Evolutionary conservation across 2,888 invertebrate genomes (phyloP).

Genomic region (Nemurella pictetii): DNA sequence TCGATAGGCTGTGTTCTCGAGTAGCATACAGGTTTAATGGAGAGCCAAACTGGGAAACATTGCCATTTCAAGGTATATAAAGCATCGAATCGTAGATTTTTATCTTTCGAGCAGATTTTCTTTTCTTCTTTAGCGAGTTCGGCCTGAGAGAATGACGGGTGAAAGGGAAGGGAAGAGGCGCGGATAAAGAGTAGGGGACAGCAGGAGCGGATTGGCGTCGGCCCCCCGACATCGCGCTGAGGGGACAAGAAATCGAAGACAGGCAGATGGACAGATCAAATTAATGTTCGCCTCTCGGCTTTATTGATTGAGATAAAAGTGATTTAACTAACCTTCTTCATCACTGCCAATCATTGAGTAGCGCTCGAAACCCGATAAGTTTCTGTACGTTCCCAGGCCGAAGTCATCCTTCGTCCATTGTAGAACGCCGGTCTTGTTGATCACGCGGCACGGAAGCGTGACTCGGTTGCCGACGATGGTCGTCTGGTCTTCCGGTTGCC

Average conservation of each 20-base stretch:
- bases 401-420: conserved; percentile 99
- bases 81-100: conserved; percentile 15
- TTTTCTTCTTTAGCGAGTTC: conserved; percentile 11
- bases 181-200: background rate
- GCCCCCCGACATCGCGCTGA: background rate
- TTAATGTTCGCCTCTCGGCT: conserved; percentile 19
- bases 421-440: conserved; percentile 83
- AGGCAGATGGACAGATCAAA: conserved; percentile 28
- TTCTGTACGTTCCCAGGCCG: conserved; percentile 88
- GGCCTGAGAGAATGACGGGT: conserved; percentile 6
- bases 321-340: conserved; percentile 74
- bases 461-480: conserved; percentile 87
- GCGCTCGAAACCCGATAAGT: conserved; percentile 87
- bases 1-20: background rate
- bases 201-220: background rate
- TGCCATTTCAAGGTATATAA: conserved; percentile 12
- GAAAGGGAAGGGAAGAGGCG: conserved; percentile 4
- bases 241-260: conserved; percentile 26
- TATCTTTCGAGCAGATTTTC: conserved; percentile 14
- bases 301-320: conserved; percentile 32
- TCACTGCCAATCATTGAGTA: conserved; percentile 96
- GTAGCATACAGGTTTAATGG: conserved; percentile 1
- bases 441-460: conserved; percentile 86
- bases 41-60: conserved; percentile 14
- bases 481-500: conserved; percentile 89